Conservation (phyloP, 2,797 vertebrate species). For the Periophthalmus magnuspinnatus region DNA sequence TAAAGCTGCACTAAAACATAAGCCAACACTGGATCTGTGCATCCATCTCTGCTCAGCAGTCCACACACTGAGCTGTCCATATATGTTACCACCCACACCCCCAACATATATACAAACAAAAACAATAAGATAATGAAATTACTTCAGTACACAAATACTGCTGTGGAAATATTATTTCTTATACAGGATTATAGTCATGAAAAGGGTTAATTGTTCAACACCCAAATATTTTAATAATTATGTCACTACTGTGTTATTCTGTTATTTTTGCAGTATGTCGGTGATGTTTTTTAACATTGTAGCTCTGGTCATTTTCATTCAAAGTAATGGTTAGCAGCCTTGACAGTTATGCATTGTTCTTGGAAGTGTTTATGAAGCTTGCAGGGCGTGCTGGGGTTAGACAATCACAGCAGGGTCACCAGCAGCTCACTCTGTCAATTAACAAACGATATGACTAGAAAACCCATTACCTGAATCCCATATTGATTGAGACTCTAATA, state of each 20-base stretch:
- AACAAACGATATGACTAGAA: conserved; percentile 50
- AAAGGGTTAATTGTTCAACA: no score
- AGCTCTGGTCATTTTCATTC: conserved; percentile 34
- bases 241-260: no score
- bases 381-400: conserved; percentile 43
- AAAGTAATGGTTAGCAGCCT: conserved; percentile 43
- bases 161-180: no score
- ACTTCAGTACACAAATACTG: no score
- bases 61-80: conserved; percentile 33
- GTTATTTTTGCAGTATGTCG: no score
- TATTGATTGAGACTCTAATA: neutral
- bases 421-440: conserved; percentile 68
- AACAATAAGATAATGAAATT: no score
- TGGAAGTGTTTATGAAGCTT: conserved; percentile 63
- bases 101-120: no score
- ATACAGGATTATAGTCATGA: no score
- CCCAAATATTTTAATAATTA: no score
- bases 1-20: conserved; percentile 65
- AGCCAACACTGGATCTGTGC: conserved; percentile 48
- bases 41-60: conserved; percentile 55
- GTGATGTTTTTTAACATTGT: no score
- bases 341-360: conserved; percentile 44
- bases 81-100: neutral
- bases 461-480: neutral
- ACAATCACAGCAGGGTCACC: conserved; percentile 61